Evolutionary conservation across 2,797 vertebrate species (phyloP), one percentile per base, ranked within the genome.

Genomic region (Chiloscyllium punctatum): DNA sequence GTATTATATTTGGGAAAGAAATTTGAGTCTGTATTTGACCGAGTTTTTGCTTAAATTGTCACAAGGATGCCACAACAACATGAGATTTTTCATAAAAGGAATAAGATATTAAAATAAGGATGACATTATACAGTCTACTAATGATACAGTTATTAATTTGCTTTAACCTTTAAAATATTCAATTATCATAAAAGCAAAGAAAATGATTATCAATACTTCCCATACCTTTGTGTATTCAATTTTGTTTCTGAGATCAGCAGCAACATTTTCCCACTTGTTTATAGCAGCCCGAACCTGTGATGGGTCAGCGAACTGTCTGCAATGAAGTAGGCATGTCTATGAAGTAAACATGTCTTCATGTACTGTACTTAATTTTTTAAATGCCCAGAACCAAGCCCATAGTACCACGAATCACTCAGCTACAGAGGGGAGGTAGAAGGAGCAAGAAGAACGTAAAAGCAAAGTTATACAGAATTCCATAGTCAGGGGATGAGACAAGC

Each of bases 241-340:
- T 69, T 95, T 95, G 11, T 48, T 95, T 95, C 94, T 95, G 71
- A 95, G 71, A 95, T 77, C 94, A 53, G 94, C 18, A n/a, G 71
- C 94, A 77, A 51, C 33, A 95, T 13, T 71, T 33, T 95, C 71
- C 94, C 94, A 74, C 48, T 95, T 95, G 94, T 95, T 95, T 30
- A 95, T 6, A 53, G 92, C 68, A 16, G 69, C 71, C 48, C 53
- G 94, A 16, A 95, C 95, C 30, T 74, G 71, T 95, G 94, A 57
- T 33, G 71, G 94, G 33, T 74, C 94, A 95, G 37, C 48, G 53
- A 53, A 57, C 30, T 51, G 69, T 71, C 94, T 95, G 48, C 69
- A 95, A 95, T 74, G 33, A 3, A 77, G 5, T 16, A 57, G 0
- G 74, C 6, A 51, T 53, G 30, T 72, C 11, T 74, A 53, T 71